Evolutionary conservation across 2,113 vertebrate species (phyloP), one percentile per base, ranked within the genome.

Genomic region (Menura novaehollandiae): DNA sequence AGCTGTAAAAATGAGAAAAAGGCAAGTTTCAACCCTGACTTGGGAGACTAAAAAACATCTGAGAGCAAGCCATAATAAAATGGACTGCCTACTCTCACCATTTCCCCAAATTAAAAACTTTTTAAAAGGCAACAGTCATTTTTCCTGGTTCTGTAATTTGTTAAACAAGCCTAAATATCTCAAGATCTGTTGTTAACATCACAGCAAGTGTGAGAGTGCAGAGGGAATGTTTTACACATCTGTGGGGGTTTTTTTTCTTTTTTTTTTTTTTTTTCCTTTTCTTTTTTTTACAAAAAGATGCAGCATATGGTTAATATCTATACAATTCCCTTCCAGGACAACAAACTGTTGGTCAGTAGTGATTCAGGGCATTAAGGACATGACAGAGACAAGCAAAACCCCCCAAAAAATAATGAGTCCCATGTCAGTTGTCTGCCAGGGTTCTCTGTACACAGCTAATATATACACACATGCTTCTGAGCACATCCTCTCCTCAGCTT

Each of bases 391-490:
- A 74, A 96, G 73, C 68, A 59, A 93, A 82, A 47, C 55, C 18
- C 39, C 41, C 46, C 4, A 9, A 71, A 76, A 51, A 73, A 87
- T 10, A 20, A 66, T 2, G 5, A 93, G 84, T 72, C 71, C 58
- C 32, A 6, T 73, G 94, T 91, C 89, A 85, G 73, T 89, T 91
- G 92, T 88, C 66, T 87, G 90, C 43, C 77, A 64, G 76, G 93
- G 85, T 93, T 95, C 76, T 97, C 96, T 97, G 91, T 91, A 95
- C 93, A 92, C 15, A 97, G 78, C 83, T 92, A 93, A 97, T 69
- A 94, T 41, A 94, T 17, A 88, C 22, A 85, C 76, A 90, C 4
- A 6, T 69, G 84, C 75, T 95, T 95, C 84, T 33, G 5, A 81
- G 88, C 84, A 94, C 90, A 83, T 13, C 52, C 76, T 68, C 75